Evolutionary conservation across 2,888 invertebrate genomes (phyloP).

Genomic region (Petrophora chlorosata): DNA sequence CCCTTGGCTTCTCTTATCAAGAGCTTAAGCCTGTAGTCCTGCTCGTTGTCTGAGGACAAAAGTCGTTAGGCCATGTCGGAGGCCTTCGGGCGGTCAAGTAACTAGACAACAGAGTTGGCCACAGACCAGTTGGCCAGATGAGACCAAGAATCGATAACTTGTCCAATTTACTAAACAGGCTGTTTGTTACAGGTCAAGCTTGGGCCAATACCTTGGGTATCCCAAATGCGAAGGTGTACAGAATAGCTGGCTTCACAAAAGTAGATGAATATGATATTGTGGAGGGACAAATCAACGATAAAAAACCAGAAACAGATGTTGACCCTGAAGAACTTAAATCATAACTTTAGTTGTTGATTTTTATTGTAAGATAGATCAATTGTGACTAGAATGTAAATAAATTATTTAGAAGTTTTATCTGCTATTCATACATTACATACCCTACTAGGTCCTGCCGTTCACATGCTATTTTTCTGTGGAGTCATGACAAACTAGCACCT

Average conservation of each 20-base stretch:
- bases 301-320: constrained; percentile 23
- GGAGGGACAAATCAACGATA: constrained; percentile 59
- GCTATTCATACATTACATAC: too few relatives aligned
- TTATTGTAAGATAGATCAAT: constrained; percentile 1
- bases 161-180: neutral
- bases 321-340: constrained; percentile 33
- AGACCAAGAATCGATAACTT: neutral
- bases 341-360: constrained; percentile 23
- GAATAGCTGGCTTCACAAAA: constrained; percentile 77
- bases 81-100: too few relatives aligned
- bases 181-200: constrained; percentile 74
- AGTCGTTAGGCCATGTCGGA: too few relatives aligned
- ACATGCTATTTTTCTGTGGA: too few relatives aligned
- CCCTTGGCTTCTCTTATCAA: too few relatives aligned
- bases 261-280: constrained; percentile 77
- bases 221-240: constrained; percentile 82
- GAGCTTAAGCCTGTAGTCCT: too few relatives aligned
- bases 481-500: too few relatives aligned
- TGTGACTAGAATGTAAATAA: constrained; percentile 12
- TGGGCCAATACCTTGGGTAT: constrained; percentile 84
- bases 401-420: constrained; percentile 1
- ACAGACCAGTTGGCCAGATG: too few relatives aligned
- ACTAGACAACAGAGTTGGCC: too few relatives aligned
- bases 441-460: too few relatives aligned
- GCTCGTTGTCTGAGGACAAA: too few relatives aligned